Percentiles rank a stretch among this genome's conserved stretches.
These are phyloP conservation scores for Jordanella pulchra DNA, from an alignment of 2,797 vertebrate species.

Conservation along the genomic window DNA sequence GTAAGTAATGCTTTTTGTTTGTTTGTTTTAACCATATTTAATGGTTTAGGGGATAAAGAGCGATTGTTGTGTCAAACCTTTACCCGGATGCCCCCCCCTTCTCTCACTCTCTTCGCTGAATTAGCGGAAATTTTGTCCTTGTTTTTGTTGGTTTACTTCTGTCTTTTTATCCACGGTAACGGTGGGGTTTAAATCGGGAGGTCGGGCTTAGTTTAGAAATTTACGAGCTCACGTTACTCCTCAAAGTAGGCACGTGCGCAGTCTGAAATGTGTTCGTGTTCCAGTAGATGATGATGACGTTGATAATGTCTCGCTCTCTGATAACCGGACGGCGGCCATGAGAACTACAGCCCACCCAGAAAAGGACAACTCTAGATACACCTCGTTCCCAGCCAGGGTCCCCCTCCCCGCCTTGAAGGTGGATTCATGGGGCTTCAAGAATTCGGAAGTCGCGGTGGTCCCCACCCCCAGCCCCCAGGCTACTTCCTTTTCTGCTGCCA, in stretches of 20 bases:
- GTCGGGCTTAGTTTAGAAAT: slow-evolving; percentile 16
- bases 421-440: slow-evolving; percentile 74
- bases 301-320: slow-evolving; percentile 5
- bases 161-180: not conserved
- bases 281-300: slow-evolving; percentile 15
- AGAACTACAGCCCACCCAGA: not conserved
- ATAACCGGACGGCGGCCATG: not conserved
- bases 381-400: slow-evolving; percentile 20
- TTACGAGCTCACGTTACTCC: slow-evolving; percentile 74
- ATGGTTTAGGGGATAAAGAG: not conserved
- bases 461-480: slow-evolving; percentile 60
- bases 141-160: not conserved
- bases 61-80: slow-evolving; percentile 47
- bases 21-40: not conserved
- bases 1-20: slow-evolving; percentile 77
- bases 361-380: slow-evolving; percentile 9
- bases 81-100: slow-evolving; percentile 13
- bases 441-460: slow-evolving; percentile 78
- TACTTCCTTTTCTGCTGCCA: slow-evolving; percentile 44
- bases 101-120: not conserved
- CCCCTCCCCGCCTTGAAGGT: slow-evolving; percentile 54
- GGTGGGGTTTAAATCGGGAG: not conserved
- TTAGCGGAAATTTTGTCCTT: not conserved
- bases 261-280: slow-evolving; percentile 44
- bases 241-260: slow-evolving; percentile 71